Evolutionary conservation across 2,797 vertebrate species (phyloP).

Genomic region (Hippoglossus hippoglossus): DNA sequence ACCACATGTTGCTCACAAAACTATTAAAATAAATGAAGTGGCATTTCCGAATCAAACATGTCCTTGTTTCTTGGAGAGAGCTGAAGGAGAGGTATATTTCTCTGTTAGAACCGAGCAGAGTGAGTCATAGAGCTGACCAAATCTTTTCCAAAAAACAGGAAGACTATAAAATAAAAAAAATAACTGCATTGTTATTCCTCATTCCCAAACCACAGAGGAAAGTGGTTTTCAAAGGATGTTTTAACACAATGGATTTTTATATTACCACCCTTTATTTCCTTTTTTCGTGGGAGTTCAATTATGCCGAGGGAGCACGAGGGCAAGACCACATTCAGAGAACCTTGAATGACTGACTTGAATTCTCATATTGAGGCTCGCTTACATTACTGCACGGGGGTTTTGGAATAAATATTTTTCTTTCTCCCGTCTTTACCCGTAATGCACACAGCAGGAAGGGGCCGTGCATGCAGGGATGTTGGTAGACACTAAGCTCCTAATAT

Average conservation of each 20-base stretch:
- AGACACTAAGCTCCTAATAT: constrained; percentile 46
- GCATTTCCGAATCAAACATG: constrained; percentile 10
- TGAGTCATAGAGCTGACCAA: constrained; percentile 54
- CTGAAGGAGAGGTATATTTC: constrained; percentile 15
- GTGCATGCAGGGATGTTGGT: constrained; percentile 16
- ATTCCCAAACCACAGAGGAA: constrained; percentile 59
- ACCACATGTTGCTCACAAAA: constrained; percentile 12
- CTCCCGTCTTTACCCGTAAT: constrained; percentile 32
- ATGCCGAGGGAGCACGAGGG: constrained; percentile 44
- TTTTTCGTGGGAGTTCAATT: constrained; percentile 56
- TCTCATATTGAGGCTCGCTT: constrained; percentile 23
- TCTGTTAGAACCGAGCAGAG: constrained; percentile 31
- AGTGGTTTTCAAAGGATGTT: constrained; percentile 59
- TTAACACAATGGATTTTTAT: constrained; percentile 67
- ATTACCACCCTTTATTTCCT: constrained; percentile 49
- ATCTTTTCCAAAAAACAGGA: constrained; percentile 68
- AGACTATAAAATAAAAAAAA: constrained; percentile 55
- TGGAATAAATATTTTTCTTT: constrained; percentile 21
- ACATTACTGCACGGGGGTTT: constrained; percentile 41
- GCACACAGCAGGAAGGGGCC: constrained; percentile 49
- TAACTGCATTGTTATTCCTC: constrained; percentile 61
- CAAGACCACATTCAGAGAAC: constrained; percentile 24
- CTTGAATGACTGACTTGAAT: constrained; percentile 22
- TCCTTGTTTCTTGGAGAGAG: constrained; percentile 40
- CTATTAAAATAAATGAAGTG: not conserved